Evolutionary conservation across 1,140 invertebrate species (phyloP), one percentile per base, ranked within the genome.

Genomic region (Trigoniulus corallinus): DNA sequence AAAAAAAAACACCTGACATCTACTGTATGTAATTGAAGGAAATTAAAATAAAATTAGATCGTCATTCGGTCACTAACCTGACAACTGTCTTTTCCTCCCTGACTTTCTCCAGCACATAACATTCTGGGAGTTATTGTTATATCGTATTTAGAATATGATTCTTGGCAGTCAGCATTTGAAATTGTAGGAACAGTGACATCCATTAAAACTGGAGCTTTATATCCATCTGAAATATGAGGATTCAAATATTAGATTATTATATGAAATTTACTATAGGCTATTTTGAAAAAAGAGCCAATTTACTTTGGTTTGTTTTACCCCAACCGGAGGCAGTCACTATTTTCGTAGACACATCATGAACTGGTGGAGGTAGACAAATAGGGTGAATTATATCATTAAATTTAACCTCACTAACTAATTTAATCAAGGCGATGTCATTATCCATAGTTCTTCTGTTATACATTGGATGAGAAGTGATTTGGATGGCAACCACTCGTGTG

Each of bases 221-320:
- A 20, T 7, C 42, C 42, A 20, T 20, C 42, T 44, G 24, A 7
- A 44, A 21, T 44, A 7, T 7, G 42, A 7, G 4, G 21, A 21
- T 44, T 18, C 7, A 10, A 44, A 44, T 44, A 44, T 20, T 44
- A 44, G 7, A 44, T 44, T 21, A 21, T 21, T 18, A 39, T 39
- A 39, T 39, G 12, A 12, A 39, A 18, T 18, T 39, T 39, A 13
- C 37, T 39, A 44, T 7, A 44, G 18, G 18, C 21, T 44, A 44
- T 44, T 44, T 4, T 7, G 18, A 24, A 7, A 7, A 7, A 44
- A 49, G 48, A 51, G 51, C 64, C 58, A 72, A 88, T 78, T 94
- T 87, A 64, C 89, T 93, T 7, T 86, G 89, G 65, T 93, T 88
- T 59, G 80, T 83, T 37, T 85, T 85, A n/a, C 88, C 89, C 88